Evolutionary conservation across 2,797 vertebrate genomes (phyloP).

Genomic region (Gallinago nigripennis): DNA sequence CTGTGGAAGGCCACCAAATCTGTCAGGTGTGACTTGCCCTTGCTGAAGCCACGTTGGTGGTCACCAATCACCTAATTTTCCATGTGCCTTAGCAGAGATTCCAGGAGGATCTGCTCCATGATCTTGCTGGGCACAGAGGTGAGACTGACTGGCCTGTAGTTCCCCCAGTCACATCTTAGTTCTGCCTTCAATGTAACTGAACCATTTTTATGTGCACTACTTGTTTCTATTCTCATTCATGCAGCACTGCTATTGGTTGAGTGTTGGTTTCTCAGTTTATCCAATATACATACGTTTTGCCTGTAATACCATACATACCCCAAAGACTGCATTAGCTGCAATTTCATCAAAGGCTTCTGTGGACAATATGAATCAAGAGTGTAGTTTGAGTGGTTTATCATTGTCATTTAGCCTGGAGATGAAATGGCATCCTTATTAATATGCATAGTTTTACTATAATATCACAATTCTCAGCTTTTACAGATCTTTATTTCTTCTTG

Average conservation of each 20-base stretch:
- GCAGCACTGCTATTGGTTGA: neutral
- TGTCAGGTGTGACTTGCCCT: too few relatives aligned
- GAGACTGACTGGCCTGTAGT: too few relatives aligned
- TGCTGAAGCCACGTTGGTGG: too few relatives aligned
- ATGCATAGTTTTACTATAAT: constrained; percentile 28
- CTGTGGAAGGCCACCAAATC: too few relatives aligned
- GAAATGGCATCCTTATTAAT: constrained; percentile 66
- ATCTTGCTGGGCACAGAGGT: too few relatives aligned
- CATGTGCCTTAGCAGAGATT: too few relatives aligned
- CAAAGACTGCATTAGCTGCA: constrained; percentile 34
- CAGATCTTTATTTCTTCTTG: neutral
- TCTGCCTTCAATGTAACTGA: neutral
- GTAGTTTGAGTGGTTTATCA: constrained; percentile 54
- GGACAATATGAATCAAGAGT: constrained; percentile 48
- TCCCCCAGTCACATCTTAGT: neutral
- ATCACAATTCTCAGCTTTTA: neutral
- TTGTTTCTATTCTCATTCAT: neutral
- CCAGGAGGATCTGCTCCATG: too few relatives aligned
- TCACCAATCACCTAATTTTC: too few relatives aligned
- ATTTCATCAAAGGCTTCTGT: constrained; percentile 54
- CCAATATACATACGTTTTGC: neutral
- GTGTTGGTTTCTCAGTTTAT: neutral
- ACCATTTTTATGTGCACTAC: neutral
- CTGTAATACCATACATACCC: neutral
- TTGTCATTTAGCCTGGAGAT: constrained; percentile 52